These are phyloP conservation scores for Alces alces DNA, from an alignment of 2,113 vertebrate genomes.

Conservation along the genomic window DNA sequence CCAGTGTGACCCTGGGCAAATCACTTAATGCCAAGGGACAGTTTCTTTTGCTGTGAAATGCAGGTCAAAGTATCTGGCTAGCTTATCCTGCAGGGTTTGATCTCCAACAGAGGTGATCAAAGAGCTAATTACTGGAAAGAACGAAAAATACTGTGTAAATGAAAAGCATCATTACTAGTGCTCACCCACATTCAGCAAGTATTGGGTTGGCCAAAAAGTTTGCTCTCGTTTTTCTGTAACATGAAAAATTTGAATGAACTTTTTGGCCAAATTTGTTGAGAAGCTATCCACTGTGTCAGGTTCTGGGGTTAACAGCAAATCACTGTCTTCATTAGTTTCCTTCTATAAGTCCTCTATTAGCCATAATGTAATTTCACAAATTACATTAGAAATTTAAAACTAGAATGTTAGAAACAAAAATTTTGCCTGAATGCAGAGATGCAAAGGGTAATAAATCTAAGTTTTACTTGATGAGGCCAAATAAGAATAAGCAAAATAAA, in stretches of 20 bases:
- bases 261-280: not conserved
- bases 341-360: not conserved
- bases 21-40: not conserved
- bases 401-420: conserved; percentile 1
- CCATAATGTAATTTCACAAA: not conserved
- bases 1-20: not conserved
- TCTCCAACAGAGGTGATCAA: not conserved
- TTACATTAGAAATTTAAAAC: conserved; percentile 4
- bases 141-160: not conserved
- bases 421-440: conserved; percentile 23
- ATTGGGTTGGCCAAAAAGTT: not conserved
- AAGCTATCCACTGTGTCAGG: not conserved
- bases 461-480: not conserved
- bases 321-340: not conserved
- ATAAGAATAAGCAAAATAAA: not conserved
- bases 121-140: not conserved
- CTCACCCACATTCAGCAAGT: not conserved
- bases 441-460: not conserved
- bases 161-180: not conserved
- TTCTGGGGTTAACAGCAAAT: not conserved
- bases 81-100: not conserved
- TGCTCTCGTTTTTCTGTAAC: not conserved
- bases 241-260: not conserved
- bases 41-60: not conserved
- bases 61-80: not conserved